These are phyloP conservation scores for Drosophila nigritarsus DNA, from an alignment of 2,888 invertebrate genomes.

Conservation along the genomic window DNA sequence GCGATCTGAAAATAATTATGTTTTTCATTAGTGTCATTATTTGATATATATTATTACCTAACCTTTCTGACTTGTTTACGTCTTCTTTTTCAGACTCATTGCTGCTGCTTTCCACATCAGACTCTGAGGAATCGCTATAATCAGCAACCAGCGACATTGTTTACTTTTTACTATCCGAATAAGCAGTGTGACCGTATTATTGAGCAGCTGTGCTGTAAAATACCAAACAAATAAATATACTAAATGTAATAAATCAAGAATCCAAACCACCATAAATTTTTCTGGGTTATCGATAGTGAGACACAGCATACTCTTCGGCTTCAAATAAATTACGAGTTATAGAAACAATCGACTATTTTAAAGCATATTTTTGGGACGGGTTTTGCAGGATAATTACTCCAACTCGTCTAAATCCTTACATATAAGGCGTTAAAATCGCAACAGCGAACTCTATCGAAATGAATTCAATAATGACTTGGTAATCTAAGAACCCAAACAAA, in stretches of 20 bases:
- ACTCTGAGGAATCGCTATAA: conserved; percentile 76
- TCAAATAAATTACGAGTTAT: too few species aligned
- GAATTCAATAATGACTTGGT: too few species aligned
- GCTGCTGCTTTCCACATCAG: conserved; percentile 56
- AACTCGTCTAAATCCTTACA: not conserved
- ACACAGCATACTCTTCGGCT: too few species aligned
- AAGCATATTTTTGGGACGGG: not conserved
- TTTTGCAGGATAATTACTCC: not conserved
- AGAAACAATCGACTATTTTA: too few species aligned
- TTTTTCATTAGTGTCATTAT: not conserved
- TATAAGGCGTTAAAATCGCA: too few species aligned
- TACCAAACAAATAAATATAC: conserved; percentile 6
- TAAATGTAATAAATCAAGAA: not conserved
- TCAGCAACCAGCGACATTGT: conserved; percentile 81
- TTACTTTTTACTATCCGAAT: conserved; percentile 34
- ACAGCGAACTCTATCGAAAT: too few species aligned
- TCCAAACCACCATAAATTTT: not conserved
- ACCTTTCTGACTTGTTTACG: conserved; percentile 14
- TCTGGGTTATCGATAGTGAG: too few species aligned
- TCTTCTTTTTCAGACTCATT: conserved; percentile 39
- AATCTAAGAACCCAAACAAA: too few species aligned
- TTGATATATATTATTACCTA: not conserved
- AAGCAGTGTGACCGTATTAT: conserved; percentile 24
- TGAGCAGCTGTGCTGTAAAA: not conserved
- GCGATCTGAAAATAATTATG: conserved; percentile 13